Evolutionary conservation across 2,888 invertebrate genomes (phyloP).

Genomic region (Caenorhabditis sp.): DNA sequence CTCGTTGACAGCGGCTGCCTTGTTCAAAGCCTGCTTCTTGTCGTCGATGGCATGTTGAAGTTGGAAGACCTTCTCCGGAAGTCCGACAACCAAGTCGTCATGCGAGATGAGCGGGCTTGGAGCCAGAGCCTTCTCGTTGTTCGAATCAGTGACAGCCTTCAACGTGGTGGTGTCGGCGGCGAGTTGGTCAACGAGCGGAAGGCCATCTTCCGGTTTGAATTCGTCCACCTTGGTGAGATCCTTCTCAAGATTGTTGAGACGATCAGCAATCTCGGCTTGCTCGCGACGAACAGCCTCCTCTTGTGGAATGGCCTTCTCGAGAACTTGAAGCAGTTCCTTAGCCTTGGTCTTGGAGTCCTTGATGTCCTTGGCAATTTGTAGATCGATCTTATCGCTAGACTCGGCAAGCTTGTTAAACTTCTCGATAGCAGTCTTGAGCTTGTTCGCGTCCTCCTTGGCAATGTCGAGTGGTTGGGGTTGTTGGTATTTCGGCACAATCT

Average conservation of each 20-base stretch:
- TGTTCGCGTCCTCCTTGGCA: neutral
- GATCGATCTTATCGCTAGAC: neutral
- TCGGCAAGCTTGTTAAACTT: neutral
- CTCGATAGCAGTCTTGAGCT: neutral
- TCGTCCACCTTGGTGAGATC: neutral
- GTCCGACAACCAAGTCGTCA: constrained; percentile 42
- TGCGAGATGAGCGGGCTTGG: constrained; percentile 45
- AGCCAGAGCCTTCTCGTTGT: constrained; percentile 40
- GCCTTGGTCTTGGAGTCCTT: neutral
- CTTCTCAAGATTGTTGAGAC: neutral
- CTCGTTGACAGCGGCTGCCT: constrained; percentile 1
- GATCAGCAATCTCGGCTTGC: neutral
- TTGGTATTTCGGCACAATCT: neutral
- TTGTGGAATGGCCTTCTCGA: neutral
- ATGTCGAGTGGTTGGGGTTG: neutral
- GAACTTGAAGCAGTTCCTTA: neutral
- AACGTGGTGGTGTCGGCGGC: neutral
- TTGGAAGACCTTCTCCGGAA: constrained; percentile 46
- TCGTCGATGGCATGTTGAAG: constrained; percentile 46
- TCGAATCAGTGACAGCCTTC: constrained; percentile 7
- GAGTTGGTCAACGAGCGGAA: neutral
- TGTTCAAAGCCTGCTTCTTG: constrained; percentile 31
- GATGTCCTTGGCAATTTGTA: neutral
- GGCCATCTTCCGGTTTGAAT: neutral
- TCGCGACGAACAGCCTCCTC: neutral